Evolutionary conservation across 2,113 vertebrate genomes (phyloP), one percentile per base, ranked within the genome.

Genomic region (Pyxicephalus adspersus): DNA sequence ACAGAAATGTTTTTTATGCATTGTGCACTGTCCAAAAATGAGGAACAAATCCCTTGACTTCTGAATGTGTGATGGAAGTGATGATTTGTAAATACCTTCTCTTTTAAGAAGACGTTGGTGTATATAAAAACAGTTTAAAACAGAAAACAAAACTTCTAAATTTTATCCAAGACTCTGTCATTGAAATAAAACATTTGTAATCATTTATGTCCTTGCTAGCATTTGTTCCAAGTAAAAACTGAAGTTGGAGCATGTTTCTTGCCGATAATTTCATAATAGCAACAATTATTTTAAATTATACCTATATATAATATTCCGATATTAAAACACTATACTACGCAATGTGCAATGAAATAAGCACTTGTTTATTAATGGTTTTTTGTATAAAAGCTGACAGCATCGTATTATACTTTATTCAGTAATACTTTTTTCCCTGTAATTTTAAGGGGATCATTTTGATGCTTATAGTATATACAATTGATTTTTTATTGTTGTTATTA

Each of bases 281-380:
- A 16, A 31, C 51, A 72, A 72, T 72, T 72, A 72, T 29, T 29
- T 57, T 31, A 55, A 23, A 71, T 57, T 28, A 22, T 72, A 57
- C 28, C 68, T 28, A 55, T 28, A 55, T 29, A 22, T 58, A 31
- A 73, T 31, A 57, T 54, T 72, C 15, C 19, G 31, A 57, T 72
- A 72, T 61, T 15, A 26, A 20, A 55, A 15, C n/a, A 16, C 3
- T 72, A 34, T 0, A 58, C 11, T 31, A 73, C 2, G 70, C 58
- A 57, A 58, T 17, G 55, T n/a, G 19, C n/a, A 45, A 45, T 45
- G 2, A 45, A 45, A 45, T 15, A 45, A 45, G 11, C 7, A 13
- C 38, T 45, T 0, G 11, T 45, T 45, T 45, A 45, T 45, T 45
- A 6, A 45, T 45, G 11, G 11, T 1, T 38, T 38, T 38, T 38